Conservation (phyloP, 2,113 vertebrate genomes). For the Sander vitreus region DNA sequence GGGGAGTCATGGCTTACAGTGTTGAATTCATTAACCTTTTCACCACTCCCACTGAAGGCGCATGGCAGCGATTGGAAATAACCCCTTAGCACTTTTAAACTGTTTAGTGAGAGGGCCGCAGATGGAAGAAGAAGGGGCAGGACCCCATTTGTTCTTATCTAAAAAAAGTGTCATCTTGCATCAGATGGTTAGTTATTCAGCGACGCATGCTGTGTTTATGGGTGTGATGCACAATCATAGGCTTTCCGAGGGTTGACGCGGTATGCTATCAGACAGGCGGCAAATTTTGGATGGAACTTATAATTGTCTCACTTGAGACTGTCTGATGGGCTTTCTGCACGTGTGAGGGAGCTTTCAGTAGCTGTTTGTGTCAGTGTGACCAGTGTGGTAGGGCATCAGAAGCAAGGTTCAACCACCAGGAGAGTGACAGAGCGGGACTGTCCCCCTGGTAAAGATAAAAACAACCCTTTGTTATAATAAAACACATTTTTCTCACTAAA, state of each 20-base stretch:
- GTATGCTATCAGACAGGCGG: slow-evolving; percentile 43
- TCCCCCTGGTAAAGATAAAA: background rate
- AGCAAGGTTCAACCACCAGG: slow-evolving; percentile 11
- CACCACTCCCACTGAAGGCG: slow-evolving; percentile 66
- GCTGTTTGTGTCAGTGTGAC: slow-evolving; percentile 76
- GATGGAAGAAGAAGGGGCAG: slow-evolving; percentile 10
- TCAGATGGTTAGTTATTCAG: slow-evolving; percentile 74
- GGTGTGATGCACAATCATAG: slow-evolving; percentile 47
- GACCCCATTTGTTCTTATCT: slow-evolving; percentile 67
- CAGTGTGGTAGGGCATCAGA: slow-evolving; percentile 46
- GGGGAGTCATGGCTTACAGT: slow-evolving; percentile 63
- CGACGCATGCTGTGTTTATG: slow-evolving; percentile 36
- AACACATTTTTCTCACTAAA: background rate
- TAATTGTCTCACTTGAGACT: slow-evolving; percentile 62
- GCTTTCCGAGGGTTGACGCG: slow-evolving; percentile 8
- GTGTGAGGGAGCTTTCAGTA: slow-evolving; percentile 69
- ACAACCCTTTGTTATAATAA: background rate
- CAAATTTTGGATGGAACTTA: slow-evolving; percentile 59
- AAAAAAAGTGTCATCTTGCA: slow-evolving; percentile 71
- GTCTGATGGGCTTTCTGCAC: slow-evolving; percentile 69
- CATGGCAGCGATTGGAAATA: slow-evolving; percentile 57
- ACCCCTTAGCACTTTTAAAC: slow-evolving; percentile 50
- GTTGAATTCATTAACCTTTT: slow-evolving; percentile 81
- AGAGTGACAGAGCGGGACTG: background rate
- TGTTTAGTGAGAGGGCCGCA: slow-evolving; percentile 44